These are phyloP conservation scores for Sporophila hypoxantha DNA, from an alignment of 2,113 vertebrate species.

Conservation along the genomic window DNA sequence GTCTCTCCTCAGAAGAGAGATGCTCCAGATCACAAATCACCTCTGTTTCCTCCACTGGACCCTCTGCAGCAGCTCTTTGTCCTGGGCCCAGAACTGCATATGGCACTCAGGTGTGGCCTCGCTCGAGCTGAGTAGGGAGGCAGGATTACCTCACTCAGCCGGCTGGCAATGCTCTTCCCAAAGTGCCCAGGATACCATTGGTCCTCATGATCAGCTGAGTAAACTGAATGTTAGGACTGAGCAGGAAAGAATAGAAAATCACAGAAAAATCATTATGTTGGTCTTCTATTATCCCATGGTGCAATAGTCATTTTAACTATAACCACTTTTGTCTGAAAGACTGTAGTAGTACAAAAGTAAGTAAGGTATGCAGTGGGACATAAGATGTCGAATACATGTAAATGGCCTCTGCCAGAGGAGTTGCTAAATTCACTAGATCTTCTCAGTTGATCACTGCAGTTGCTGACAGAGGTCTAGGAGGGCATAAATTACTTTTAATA, in stretches of 20 bases:
- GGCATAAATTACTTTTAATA: neutral
- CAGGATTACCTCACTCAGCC: neutral
- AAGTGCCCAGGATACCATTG: neutral
- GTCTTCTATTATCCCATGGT: neutral
- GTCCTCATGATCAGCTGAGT: neutral
- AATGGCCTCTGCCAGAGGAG: neutral
- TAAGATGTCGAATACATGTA: neutral
- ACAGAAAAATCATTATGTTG: neutral
- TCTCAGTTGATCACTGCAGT: neutral
- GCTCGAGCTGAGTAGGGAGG: neutral
- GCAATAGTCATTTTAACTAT: neutral
- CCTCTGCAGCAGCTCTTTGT: neutral
- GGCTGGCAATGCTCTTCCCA: neutral
- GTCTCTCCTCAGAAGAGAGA: neutral
- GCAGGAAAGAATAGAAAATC: neutral
- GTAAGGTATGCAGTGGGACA: neutral
- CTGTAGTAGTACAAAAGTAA: neutral
- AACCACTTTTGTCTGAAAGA: neutral
- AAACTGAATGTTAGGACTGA: neutral
- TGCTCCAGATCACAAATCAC: neutral
- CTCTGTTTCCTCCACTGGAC: neutral
- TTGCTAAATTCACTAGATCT: accelerated
- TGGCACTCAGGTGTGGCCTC: neutral
- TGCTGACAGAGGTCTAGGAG: neutral
- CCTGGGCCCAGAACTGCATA: neutral